Conservation (phyloP, 2,888 invertebrate species). For the Carabus problematicus region DNA sequence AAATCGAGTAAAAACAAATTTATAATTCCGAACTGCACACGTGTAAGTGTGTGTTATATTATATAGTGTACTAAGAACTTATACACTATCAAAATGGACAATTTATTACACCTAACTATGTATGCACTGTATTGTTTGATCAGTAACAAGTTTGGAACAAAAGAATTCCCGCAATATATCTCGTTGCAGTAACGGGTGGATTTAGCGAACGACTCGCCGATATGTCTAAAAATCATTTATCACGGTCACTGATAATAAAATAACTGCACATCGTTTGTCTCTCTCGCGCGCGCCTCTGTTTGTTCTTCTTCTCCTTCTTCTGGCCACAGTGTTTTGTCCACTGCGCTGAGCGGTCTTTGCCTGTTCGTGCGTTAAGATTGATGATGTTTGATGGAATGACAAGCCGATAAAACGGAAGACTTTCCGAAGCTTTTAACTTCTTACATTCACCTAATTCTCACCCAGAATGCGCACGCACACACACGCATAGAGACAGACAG, state of each 20-base stretch:
- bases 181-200: too few species aligned
- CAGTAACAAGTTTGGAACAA: too few species aligned
- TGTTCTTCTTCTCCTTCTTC: conserved; percentile 8
- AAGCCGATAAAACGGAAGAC: conserved; percentile 18
- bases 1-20: too few species aligned
- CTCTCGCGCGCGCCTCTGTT: too few species aligned
- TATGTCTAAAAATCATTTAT: conserved; percentile 23
- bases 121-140: too few species aligned
- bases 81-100: too few species aligned
- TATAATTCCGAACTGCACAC: too few species aligned
- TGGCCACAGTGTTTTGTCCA: background rate
- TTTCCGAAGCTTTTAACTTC: conserved; percentile 13
- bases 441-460: background rate
- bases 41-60: too few species aligned
- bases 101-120: too few species aligned
- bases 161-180: too few species aligned
- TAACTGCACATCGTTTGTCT: conserved; percentile 15
- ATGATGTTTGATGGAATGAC: conserved; percentile 34
- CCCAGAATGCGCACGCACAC: background rate
- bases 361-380: conserved; percentile 26
- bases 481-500: too few species aligned
- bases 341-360: background rate
- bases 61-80: too few species aligned
- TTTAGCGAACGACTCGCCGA: background rate
- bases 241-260: conserved; percentile 30